Conservation (phyloP, 2,797 vertebrate species). For the Hephaestus fuliginosus region DNA sequence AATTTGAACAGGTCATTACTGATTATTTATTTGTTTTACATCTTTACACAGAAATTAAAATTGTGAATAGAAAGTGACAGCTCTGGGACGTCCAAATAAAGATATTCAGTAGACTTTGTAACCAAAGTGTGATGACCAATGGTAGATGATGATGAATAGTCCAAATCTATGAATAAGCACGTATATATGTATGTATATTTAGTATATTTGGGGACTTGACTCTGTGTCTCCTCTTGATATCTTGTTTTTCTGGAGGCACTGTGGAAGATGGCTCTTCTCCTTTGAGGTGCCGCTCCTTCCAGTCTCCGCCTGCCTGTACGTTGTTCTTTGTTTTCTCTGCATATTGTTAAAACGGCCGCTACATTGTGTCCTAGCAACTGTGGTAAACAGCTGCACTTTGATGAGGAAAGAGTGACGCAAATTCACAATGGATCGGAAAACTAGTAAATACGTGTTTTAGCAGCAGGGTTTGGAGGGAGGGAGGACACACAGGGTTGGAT, state of each 20-base stretch:
- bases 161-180: too few relatives aligned
- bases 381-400: background rate
- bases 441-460: background rate
- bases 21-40: too few relatives aligned
- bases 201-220: too few relatives aligned
- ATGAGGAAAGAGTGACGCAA: constrained; percentile 13
- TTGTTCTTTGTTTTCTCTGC: background rate
- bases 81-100: too few relatives aligned
- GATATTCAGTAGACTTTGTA: too few relatives aligned
- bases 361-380: background rate
- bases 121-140: too few relatives aligned
- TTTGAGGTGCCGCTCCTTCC: background rate
- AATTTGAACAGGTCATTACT: too few relatives aligned
- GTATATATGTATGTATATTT: too few relatives aligned
- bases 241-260: background rate
- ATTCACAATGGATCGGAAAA: background rate
- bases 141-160: too few relatives aligned
- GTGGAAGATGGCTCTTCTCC: background rate
- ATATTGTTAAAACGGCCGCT: background rate
- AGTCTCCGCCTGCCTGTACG: background rate
- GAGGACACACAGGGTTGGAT: background rate
- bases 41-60: too few relatives aligned
- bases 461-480: background rate
- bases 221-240: background rate
- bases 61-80: too few relatives aligned